phyloP scores from a whole-genome alignment of 2,888 invertebrate genomes.

The Ramazzottius varieornatus region DNA sequence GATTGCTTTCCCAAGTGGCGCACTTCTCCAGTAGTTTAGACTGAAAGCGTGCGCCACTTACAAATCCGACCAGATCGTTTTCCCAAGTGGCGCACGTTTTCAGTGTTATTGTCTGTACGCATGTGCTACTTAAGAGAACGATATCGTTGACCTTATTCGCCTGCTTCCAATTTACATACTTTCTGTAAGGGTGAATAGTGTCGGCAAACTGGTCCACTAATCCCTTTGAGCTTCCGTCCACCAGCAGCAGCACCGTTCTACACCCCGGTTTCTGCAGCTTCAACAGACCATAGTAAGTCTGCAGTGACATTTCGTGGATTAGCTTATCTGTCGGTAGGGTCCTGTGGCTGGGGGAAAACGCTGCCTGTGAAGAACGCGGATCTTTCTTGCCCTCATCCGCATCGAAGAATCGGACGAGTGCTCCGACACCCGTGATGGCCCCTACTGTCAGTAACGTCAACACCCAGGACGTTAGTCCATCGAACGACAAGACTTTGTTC shows the following conservation, averaged over 20 bases:
- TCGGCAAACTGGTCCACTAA: slow-evolving; percentile 70
- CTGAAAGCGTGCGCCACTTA: no score
- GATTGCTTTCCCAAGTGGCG: no score
- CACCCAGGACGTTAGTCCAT: not conserved
- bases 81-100: no score
- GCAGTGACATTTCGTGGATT: slow-evolving; percentile 58
- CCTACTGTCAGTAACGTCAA: not conserved
- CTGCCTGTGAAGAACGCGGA: not conserved
- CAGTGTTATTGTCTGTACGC: no score
- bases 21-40: no score
- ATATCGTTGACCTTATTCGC: no score
- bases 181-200: slow-evolving; percentile 79
- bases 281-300: slow-evolving; percentile 81
- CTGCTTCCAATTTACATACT: no score
- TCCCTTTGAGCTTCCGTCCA: slow-evolving; percentile 59
- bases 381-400: not conserved
- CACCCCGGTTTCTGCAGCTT: slow-evolving; percentile 76
- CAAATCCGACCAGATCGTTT: no score
- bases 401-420: not conserved
- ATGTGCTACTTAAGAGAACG: no score
- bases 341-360: no score
- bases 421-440: not conserved
- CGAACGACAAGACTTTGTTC: not conserved
- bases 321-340: not conserved
- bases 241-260: slow-evolving; percentile 62